These are phyloP conservation scores for Daboia siamensis DNA, from an alignment of 2,113 vertebrate species.

Conservation along the genomic window DNA sequence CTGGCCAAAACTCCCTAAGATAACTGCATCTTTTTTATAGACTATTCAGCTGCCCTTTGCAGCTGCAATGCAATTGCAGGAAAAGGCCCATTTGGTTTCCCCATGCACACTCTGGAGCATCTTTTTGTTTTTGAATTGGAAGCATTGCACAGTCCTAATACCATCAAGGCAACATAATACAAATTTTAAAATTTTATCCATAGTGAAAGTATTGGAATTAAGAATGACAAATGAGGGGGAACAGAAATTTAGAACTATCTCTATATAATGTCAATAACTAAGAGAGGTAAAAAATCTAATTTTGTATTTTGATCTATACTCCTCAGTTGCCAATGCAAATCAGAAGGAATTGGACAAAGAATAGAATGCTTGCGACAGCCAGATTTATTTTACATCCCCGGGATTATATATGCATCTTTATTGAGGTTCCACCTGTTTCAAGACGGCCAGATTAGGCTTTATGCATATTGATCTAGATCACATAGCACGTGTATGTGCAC, in stretches of 20 bases:
- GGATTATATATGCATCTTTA: constrained; percentile 2
- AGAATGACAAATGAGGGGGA: background rate
- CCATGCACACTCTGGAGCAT: background rate
- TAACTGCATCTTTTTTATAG: background rate
- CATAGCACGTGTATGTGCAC: background rate
- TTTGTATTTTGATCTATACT: background rate
- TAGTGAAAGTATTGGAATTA: background rate
- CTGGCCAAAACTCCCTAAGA: background rate
- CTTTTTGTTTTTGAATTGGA: background rate
- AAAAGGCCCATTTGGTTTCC: background rate
- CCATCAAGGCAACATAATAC: background rate
- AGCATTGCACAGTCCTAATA: background rate
- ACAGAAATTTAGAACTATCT: background rate
- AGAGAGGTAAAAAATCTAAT: background rate
- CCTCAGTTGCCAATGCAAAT: background rate
- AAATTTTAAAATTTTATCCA: background rate
- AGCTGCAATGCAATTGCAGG: background rate
- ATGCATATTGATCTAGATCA: constrained; percentile 33
- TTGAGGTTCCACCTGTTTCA: constrained; percentile 23
- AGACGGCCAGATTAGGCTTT: background rate
- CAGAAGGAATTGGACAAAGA: background rate
- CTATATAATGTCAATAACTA: no score
- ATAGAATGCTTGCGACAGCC: fast-evolving
- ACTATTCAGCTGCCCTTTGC: background rate
- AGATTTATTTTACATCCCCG: background rate